These are phyloP conservation scores for Toxonevra muliebris DNA, from an alignment of 2,888 invertebrate genomes.

Conservation along the genomic window DNA sequence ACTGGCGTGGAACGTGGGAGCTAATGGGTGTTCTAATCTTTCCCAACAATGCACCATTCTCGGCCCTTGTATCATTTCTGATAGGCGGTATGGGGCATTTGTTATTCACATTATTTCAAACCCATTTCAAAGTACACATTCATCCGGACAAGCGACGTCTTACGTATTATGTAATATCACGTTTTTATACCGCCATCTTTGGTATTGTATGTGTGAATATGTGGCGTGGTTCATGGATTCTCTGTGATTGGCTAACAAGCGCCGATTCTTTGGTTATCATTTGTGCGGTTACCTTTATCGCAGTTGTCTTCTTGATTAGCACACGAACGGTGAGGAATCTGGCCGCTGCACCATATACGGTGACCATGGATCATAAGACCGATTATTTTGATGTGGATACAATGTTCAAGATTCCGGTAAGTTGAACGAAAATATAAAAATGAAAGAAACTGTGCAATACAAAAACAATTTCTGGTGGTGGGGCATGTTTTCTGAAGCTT, in stretches of 20 bases:
- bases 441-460: too few species aligned
- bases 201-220: conserved; percentile 86
- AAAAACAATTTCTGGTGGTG: too few species aligned
- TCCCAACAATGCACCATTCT: conserved; percentile 70
- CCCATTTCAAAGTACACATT: conserved; percentile 69
- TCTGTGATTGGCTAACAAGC: conserved; percentile 77
- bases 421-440: conserved; percentile 64
- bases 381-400: conserved; percentile 87
- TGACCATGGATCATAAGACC: conserved; percentile 77
- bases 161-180: conserved; percentile 75
- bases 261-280: conserved; percentile 67
- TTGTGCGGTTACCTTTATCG: conserved; percentile 72
- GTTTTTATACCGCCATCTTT: conserved; percentile 79
- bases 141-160: conserved; percentile 76
- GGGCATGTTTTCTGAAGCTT: too few species aligned
- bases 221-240: conserved; percentile 85
- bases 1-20: conserved; percentile 89
- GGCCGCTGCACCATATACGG: conserved; percentile 82
- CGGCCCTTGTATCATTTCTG: conserved; percentile 74
- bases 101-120: conserved; percentile 75
- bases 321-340: conserved; percentile 81
- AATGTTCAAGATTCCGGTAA: conserved; percentile 83
- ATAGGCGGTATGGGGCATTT: conserved; percentile 78
- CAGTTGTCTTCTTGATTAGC: conserved; percentile 74
- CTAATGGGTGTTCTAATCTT: conserved; percentile 78